phyloP scores from a whole-genome alignment of 2,797 vertebrate species.

The Margarornis squamiger region DNA sequence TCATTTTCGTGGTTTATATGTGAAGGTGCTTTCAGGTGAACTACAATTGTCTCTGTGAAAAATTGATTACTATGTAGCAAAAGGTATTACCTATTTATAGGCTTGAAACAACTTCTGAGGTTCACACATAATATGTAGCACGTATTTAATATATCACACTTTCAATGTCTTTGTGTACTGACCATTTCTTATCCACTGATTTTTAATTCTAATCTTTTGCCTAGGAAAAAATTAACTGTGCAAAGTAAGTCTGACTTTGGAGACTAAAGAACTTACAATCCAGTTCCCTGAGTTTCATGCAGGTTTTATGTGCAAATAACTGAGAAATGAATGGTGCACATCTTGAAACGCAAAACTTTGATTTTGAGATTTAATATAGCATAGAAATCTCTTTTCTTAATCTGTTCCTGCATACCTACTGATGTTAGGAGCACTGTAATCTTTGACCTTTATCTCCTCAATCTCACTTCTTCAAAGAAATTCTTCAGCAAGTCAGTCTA shows the following conservation, averaged over 20 bases:
- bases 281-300: background rate
- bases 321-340: background rate
- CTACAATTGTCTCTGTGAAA: background rate
- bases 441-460: background rate
- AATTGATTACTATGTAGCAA: background rate
- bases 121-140: background rate
- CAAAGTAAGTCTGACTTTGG: background rate
- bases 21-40: background rate
- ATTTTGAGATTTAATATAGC: background rate
- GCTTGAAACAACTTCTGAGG: background rate
- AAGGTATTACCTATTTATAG: background rate
- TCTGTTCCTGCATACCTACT: background rate
- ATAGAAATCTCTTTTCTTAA: background rate
- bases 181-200: background rate
- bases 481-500: background rate
- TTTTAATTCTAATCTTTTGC: background rate
- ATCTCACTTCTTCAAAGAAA: background rate
- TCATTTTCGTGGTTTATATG: background rate
- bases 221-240: background rate
- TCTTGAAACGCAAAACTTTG: background rate
- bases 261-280: background rate
- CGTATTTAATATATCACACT: background rate
- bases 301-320: background rate
- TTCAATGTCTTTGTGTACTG: background rate
- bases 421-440: background rate